Evolutionary conservation across 1,140 invertebrate species (phyloP), one percentile per base, ranked within the genome.

Genomic region (Ruditapes philippinarum): DNA sequence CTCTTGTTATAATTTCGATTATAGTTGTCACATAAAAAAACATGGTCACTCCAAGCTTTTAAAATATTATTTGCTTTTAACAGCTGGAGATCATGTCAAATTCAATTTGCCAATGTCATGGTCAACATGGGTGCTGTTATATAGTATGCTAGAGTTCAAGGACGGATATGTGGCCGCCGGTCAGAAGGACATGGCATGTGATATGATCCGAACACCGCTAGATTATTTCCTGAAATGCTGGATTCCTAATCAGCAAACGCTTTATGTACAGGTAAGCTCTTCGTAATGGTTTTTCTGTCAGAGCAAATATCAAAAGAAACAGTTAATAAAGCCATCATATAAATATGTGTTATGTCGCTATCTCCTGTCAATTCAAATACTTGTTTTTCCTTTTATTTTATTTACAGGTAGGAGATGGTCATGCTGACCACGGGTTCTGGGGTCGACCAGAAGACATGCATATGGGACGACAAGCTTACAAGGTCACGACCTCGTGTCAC

Each of bases 41-140:
- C 45, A 49, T 49, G 45, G 45, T 7, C 45, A 19, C 19, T 49
- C 9, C 9, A 7, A 49, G 7, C 51, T 22, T 4, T 22, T 57
- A n/a, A 62, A 9, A 62, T 62, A 62, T n/a, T 4, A 7, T 62
- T n/a, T 28, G 9, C 14, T n/a, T 57, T 7, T 62, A n/a, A 28
- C 25, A 97, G 97, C 97, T 89, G 97, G 97, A 25, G 97, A 97
- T 91, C 97, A 96, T 89, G 97, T 97, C 0, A 97, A 97, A 93
- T 97, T 97, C 91, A 96, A 96, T 4, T 97, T 97, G 88, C 97
- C 97, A 0, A 97, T 97, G 96, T 97, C 97, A 0, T 96, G 95
- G 76, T 96, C 96, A 0, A 97, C 96, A 0, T 97, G 97, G 0
- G 89, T 97, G 0, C 89, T 97, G 28, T 96, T 96, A 0, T 97